Conservation (phyloP, 2,797 vertebrate species). For the Dicrostonyx torquatus region DNA sequence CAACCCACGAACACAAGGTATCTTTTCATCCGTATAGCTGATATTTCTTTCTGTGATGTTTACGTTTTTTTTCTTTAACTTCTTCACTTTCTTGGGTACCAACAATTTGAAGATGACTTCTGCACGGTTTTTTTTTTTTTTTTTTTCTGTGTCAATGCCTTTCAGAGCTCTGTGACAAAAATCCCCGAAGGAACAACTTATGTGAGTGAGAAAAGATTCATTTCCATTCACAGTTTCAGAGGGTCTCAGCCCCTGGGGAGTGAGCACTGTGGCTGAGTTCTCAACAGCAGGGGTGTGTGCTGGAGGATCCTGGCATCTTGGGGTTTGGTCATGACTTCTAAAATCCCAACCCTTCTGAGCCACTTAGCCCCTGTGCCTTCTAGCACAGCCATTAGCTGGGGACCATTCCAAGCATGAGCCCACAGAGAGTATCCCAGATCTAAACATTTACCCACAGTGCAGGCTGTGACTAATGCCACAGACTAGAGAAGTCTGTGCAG, state of each 20-base stretch:
- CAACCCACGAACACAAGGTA: not conserved
- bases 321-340: not conserved
- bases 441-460: not conserved
- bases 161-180: not conserved
- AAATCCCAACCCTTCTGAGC: not conserved
- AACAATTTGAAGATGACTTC: not conserved
- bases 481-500: not conserved
- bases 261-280: not conserved
- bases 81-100: not conserved
- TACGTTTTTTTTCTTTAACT: not conserved
- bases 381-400: not conserved
- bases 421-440: not conserved
- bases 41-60: not conserved
- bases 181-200: not conserved
- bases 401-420: not conserved
- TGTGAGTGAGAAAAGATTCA: not conserved
- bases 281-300: not conserved
- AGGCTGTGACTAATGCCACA: not conserved
- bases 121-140: not conserved
- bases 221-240: not conserved
- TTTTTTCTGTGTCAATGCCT: not conserved
- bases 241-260: not conserved
- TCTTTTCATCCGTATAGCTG: not conserved
- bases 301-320: not conserved
- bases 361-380: not conserved